These are phyloP conservation scores for Mesembrinibis cayennensis DNA, from an alignment of 2,113 vertebrate genomes.

Conservation along the genomic window DNA sequence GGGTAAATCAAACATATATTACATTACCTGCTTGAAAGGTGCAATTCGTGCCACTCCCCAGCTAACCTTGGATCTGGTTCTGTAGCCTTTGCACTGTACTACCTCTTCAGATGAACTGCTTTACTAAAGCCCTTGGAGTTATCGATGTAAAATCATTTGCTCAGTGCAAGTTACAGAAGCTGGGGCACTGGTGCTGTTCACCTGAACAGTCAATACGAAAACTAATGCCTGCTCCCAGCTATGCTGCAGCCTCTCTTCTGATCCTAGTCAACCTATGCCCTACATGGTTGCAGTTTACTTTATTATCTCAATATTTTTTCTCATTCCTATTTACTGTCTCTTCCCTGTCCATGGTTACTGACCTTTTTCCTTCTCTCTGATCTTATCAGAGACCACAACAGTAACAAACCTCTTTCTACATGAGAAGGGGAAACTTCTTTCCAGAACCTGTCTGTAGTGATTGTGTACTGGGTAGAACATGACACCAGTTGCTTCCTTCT, in stretches of 20 bases:
- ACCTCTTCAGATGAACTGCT: background rate
- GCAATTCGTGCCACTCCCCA: background rate
- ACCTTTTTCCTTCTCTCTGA: background rate
- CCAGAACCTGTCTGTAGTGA: background rate
- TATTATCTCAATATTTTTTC: background rate
- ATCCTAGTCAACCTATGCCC: background rate
- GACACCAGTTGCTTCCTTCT: background rate
- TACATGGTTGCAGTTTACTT: background rate
- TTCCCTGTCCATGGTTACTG: background rate
- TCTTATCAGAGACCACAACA: background rate
- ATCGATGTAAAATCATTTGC: fast-evolving
- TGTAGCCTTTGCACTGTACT: background rate
- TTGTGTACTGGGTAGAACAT: background rate
- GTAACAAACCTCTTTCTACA: background rate
- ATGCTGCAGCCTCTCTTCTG: background rate
- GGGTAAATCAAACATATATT: background rate
- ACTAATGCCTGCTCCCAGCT: background rate
- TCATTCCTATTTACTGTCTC: background rate
- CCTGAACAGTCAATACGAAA: fast-evolving
- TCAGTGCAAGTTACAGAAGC: background rate
- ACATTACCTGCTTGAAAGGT: background rate
- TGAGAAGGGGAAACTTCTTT: background rate
- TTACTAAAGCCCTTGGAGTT: background rate
- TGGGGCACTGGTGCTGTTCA: background rate
- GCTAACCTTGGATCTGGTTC: background rate